These are phyloP conservation scores for Tenthredo amoena DNA, from an alignment of 2,888 invertebrate genomes.

Conservation along the genomic window DNA sequence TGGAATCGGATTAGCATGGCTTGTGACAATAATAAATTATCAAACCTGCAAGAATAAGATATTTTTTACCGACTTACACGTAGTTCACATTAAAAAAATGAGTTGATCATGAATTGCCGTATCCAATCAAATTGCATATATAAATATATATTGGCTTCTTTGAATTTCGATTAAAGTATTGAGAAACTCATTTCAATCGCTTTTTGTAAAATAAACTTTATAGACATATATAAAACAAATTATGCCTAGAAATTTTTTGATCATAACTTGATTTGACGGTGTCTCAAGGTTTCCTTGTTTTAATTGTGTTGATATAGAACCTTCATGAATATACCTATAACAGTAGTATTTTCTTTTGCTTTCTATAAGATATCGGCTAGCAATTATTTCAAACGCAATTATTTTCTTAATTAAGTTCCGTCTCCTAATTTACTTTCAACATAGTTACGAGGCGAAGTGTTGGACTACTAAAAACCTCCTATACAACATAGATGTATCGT, in stretches of 20 bases:
- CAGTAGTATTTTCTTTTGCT: background rate
- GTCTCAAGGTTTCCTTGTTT: background rate
- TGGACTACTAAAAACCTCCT: background rate
- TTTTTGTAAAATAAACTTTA: background rate
- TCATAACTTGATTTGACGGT: background rate
- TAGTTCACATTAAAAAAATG: background rate
- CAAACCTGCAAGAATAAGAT: background rate
- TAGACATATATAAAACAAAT: background rate
- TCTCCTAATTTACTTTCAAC: background rate
- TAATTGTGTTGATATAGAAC: background rate
- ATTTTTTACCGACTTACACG: background rate
- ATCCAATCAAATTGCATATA: background rate
- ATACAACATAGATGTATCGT: background rate
- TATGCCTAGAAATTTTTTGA: background rate
- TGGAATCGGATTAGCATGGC: background rate
- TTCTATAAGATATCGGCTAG: background rate
- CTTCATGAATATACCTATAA: background rate
- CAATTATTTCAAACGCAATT: background rate
- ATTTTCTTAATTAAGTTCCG: background rate
- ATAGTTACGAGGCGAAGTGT: background rate
- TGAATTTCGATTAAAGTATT: background rate
- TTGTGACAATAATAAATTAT: background rate
- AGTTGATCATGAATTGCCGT: background rate
- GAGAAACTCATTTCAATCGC: background rate
- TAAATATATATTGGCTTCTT: background rate